A percentile compares a stretch with the other conserved stretches of the same genome.
phyloP scores from a whole-genome alignment of 2,797 vertebrate species.

The Sebastiscus albofasciatus region DNA sequence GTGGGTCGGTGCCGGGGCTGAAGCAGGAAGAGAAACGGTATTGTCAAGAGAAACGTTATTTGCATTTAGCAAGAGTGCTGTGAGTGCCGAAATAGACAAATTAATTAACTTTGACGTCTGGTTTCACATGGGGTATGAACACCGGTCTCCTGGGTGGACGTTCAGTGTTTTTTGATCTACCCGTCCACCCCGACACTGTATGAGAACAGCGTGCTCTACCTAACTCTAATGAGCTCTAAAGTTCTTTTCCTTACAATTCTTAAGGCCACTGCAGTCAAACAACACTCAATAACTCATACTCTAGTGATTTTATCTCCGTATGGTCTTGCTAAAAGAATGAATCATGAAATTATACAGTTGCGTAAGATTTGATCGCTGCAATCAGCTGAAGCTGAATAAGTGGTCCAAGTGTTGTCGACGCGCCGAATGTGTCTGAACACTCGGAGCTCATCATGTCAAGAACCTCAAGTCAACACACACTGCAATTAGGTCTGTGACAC shows the following conservation, averaged over 20 bases:
- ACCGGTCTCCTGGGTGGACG: too few relatives aligned
- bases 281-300: neutral
- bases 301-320: neutral
- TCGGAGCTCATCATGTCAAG: slow-evolving; percentile 42
- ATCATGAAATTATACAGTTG: slow-evolving; percentile 19
- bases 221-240: neutral
- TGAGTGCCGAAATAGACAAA: too few relatives aligned
- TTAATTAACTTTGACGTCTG: too few relatives aligned
- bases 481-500: slow-evolving; percentile 12
- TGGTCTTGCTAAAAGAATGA: neutral
- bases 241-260: neutral
- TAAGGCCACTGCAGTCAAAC: neutral
- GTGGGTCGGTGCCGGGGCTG: too few relatives aligned
- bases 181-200: too few relatives aligned
- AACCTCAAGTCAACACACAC: slow-evolving; percentile 22
- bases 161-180: too few relatives aligned
- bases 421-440: slow-evolving; percentile 2
- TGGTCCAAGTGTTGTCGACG: neutral
- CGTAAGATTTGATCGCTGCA: slow-evolving; percentile 24
- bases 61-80: too few relatives aligned
- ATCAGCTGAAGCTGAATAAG: slow-evolving; percentile 44
- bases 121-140: too few relatives aligned
- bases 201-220: too few relatives aligned
- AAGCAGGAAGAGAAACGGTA: too few relatives aligned
- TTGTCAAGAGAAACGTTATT: too few relatives aligned